Percentiles rank a stretch among this genome's conserved stretches.
Evolutionary conservation across 2,113 vertebrate genomes (phyloP).

Genomic region (Narcine bancroftii): DNA sequence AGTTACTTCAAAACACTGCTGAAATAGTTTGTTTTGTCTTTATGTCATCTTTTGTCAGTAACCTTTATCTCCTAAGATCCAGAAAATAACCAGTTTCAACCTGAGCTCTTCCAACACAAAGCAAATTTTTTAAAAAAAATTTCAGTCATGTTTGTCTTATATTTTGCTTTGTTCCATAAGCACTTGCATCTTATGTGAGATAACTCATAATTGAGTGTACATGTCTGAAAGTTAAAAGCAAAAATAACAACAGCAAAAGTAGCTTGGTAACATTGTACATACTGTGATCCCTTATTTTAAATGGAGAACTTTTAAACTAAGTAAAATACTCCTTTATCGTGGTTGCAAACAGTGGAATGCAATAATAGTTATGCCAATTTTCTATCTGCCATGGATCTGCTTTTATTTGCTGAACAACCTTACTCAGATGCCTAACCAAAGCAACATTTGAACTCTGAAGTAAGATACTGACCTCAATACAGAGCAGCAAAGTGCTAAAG

Average conservation of each 20-base stretch:
- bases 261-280: background rate
- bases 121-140: background rate
- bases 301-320: background rate
- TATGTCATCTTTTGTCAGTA: background rate
- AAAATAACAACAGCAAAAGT: background rate
- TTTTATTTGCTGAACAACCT: background rate
- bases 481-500: background rate
- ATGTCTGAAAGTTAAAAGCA: background rate
- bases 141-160: background rate
- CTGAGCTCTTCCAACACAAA: background rate
- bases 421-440: background rate
- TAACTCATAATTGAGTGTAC: background rate
- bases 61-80: background rate
- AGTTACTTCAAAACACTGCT: conserved; percentile 7
- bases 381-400: background rate
- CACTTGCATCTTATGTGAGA: conserved; percentile 14
- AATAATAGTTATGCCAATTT: background rate
- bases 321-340: background rate
- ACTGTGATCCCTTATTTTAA: background rate
- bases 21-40: background rate
- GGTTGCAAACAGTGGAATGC: background rate
- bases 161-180: conserved; percentile 3
- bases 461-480: background rate
- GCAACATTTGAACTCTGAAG: background rate
- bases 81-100: background rate